These are phyloP conservation scores for Periophthalmus modestus DNA, from an alignment of 2,113 vertebrate genomes.

Conservation along the genomic window DNA sequence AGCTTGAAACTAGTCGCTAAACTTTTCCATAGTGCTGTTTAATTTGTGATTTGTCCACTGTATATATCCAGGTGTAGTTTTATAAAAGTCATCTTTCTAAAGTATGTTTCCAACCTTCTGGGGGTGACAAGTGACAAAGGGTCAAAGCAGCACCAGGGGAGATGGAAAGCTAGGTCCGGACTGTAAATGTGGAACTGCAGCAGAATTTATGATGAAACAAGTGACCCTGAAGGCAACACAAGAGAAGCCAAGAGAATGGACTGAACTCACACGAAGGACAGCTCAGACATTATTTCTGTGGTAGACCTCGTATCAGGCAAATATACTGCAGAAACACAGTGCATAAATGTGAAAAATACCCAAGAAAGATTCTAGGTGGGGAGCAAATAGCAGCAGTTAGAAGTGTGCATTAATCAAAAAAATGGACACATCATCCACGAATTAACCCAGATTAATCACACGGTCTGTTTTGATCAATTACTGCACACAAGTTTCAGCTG, in stretches of 20 bases:
- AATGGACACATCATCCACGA: too few species aligned
- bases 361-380: neutral
- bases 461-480: too few species aligned
- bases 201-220: slow-evolving; percentile 8
- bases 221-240: neutral
- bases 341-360: neutral
- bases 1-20: too few species aligned
- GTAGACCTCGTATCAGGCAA: neutral
- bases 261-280: neutral
- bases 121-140: neutral
- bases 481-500: too few species aligned
- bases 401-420: too few species aligned
- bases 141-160: neutral
- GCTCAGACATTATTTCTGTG: neutral
- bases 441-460: too few species aligned
- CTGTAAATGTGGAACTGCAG: neutral
- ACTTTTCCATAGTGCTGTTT: too few species aligned
- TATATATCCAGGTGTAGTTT: neutral
- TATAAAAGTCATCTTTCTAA: neutral
- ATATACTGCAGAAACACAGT: neutral
- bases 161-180: neutral
- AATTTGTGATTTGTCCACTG: too few species aligned
- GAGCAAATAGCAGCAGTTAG: too few species aligned
- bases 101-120: slow-evolving; percentile 4
- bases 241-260: neutral